These are phyloP conservation scores for Troides aeacus DNA, from an alignment of 2,888 invertebrate genomes.

Conservation along the genomic window DNA sequence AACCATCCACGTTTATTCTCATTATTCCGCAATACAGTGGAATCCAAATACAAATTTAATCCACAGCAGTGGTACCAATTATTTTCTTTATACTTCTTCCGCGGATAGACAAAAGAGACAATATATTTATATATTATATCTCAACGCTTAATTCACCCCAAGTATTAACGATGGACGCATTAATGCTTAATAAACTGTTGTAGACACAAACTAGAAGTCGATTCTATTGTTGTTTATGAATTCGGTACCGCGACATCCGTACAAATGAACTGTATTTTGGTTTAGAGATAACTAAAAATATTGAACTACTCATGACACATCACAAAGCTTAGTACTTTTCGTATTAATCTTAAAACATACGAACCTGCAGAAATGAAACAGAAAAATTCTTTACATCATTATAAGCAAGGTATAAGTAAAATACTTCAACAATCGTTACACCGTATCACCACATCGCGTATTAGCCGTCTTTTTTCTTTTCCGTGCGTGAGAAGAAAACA, in stretches of 20 bases:
- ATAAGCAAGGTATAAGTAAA: neutral
- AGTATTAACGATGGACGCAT: neutral
- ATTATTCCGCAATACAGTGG: too few species aligned
- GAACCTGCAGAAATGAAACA: neutral
- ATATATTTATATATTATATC: neutral
- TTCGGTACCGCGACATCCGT: too few species aligned
- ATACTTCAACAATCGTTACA: neutral
- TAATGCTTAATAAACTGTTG: neutral
- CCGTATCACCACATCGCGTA: neutral
- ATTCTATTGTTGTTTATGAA: too few species aligned
- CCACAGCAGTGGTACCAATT: neutral
- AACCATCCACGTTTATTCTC: too few species aligned
- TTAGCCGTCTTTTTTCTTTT: neutral
- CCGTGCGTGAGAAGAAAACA: conserved; percentile 13
- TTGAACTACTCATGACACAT: too few species aligned
- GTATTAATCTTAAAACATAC: too few species aligned
- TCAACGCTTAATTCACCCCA: neutral
- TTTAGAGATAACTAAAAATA: too few species aligned
- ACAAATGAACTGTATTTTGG: too few species aligned
- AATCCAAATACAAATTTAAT: neutral
- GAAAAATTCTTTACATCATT: neutral
- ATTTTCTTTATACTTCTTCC: neutral
- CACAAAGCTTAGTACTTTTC: too few species aligned
- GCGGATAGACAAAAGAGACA: neutral
- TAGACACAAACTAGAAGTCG: too few species aligned